Percentiles rank a stretch among this genome's conserved stretches.
Conservation (phyloP, 2,113 vertebrate genomes). For the Nestor notabilis region DNA sequence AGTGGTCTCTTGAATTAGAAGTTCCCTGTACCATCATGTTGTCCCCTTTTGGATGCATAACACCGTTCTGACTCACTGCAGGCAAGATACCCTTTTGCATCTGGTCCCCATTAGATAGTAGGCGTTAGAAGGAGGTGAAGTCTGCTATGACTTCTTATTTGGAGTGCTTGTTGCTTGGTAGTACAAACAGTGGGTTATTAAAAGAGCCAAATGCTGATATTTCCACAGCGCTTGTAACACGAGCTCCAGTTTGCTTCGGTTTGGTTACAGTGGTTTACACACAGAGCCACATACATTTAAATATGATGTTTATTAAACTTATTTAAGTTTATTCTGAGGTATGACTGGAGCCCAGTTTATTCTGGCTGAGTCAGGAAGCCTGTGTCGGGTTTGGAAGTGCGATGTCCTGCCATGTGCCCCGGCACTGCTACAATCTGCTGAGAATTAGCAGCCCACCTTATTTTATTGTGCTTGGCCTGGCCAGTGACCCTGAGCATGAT, state of each 20-base stretch:
- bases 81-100: background rate
- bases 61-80: background rate
- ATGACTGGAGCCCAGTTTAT: slow-evolving; percentile 46
- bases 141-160: slow-evolving; percentile 42
- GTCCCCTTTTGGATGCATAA: background rate
- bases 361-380: slow-evolving; percentile 21
- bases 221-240: slow-evolving; percentile 20
- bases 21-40: fast-evolving
- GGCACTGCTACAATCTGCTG: background rate
- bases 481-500: background rate
- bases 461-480: slow-evolving; percentile 42
- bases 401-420: slow-evolving; percentile 39
- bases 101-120: slow-evolving; percentile 48
- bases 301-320: slow-evolving; percentile 57
- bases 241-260: slow-evolving; percentile 13
- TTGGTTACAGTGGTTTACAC: slow-evolving; percentile 42
- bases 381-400: background rate
- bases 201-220: slow-evolving; percentile 46
- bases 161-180: slow-evolving; percentile 28
- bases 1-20: background rate
- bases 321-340: slow-evolving; percentile 41
- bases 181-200: slow-evolving; percentile 45
- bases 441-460: background rate
- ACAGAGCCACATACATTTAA: slow-evolving; percentile 30
- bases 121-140: slow-evolving; percentile 23